Base-by-base conservation (phyloP, 92 coral and sea anemone genomes). In the Actinernus sp. region DNA sequence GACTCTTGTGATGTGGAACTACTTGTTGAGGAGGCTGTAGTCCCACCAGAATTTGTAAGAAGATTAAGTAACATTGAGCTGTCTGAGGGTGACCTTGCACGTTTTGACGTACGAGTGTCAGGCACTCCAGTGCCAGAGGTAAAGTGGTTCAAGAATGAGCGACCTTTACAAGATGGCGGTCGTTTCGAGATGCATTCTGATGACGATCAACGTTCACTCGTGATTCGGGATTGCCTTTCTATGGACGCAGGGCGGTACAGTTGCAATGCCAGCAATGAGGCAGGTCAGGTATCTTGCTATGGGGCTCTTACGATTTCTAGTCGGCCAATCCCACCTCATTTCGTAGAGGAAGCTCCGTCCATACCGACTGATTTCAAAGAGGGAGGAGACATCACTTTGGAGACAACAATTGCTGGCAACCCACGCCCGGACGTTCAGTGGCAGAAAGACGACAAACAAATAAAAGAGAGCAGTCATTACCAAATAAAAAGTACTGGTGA, bases 61-160 rank as follows among this genome's bases (percentile, higher is more conserved):
- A 83, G 69, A 72, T 81, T 95, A 74, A 82, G 70, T 43, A 80
- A 79, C 56, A 78, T 92, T 12, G 90, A 95, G 63, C 81, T 95
- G 46, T 77, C 81, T 60, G 96, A 92, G 52, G 99, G 93, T 20
- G 93, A 89, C 39, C 72, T 89, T 54, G 99, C 84, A 24, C 88
- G 92, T 51, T 92, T 95, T 49, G 86, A 87, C 56, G 97, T 95
- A 14, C 90, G 96, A 29, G 95, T 95, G 26, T 82, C 91, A 45
- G 97, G 99, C 31, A 95, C 97, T 36, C 99, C 99, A 47, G 88
- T 74, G 18, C 99, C 99, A 38, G 82, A 87, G 37, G 92, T 91
- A 10, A 48, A 58, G 53, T 95, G 99, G 99, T 84, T 62, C 23
- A 95, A 87, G 52, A 76, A 84, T 73, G 96, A 89, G 55, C 45